These are phyloP conservation scores for Sarcophilus harrisii DNA, from an alignment of 2,797 vertebrate species.

Conservation along the genomic window DNA sequence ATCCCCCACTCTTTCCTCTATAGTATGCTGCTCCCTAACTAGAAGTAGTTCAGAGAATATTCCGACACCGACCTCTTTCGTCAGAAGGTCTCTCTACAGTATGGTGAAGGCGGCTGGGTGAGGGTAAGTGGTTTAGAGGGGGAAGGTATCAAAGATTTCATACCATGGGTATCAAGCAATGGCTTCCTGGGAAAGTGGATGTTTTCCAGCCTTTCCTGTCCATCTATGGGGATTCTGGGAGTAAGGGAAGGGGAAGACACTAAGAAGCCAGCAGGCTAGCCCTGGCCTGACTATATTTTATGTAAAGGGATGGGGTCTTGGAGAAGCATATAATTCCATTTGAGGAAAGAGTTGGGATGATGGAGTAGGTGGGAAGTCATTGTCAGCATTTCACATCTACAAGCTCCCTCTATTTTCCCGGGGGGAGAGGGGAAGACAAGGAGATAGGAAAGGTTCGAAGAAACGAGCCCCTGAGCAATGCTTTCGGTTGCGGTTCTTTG, in stretches of 20 bases:
- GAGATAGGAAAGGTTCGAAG: not conserved
- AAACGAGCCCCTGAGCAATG: conserved; percentile 32
- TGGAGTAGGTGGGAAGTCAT: not conserved
- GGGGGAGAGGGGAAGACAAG: conserved; percentile 40
- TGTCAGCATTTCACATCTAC: conserved; percentile 22
- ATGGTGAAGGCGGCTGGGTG: no score
- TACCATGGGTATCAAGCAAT: not conserved
- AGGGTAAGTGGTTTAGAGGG: no score
- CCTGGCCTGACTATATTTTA: not conserved
- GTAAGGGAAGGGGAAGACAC: not conserved
- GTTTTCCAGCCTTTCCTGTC: not conserved
- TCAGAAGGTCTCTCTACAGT: conserved; percentile 2
- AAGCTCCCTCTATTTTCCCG: not conserved
- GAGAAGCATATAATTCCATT: conserved; percentile 1
- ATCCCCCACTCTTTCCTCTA: not conserved
- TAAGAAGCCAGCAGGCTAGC: not conserved
- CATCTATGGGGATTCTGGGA: not conserved
- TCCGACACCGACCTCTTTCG: conserved; percentile 23
- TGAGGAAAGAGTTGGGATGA: conserved; percentile 1
- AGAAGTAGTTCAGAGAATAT: conserved; percentile 40
- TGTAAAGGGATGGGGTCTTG: not conserved
- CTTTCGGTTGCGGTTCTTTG: conserved; percentile 10
- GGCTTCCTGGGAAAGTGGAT: not conserved
- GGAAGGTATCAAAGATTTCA: not conserved
- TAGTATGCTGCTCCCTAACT: not conserved